Conservation (phyloP, 2,888 invertebrate genomes). For the Melanostoma mellinum region DNA sequence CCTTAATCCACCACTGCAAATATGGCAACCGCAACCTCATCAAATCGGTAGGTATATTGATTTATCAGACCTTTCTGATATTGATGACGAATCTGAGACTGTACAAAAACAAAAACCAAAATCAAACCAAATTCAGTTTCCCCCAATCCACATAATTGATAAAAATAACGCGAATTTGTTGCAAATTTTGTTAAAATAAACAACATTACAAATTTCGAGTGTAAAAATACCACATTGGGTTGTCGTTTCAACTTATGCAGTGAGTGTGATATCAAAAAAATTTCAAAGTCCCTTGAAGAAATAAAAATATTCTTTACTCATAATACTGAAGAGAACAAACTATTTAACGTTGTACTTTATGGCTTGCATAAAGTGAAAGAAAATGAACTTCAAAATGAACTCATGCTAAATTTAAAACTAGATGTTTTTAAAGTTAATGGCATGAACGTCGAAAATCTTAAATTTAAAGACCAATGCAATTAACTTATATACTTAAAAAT, state of each 20-base stretch:
- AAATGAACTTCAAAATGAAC: background rate
- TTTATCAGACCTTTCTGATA: background rate
- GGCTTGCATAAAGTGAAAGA: slow-evolving; percentile 15
- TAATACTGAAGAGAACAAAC: slow-evolving; percentile 1
- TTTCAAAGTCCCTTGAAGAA: background rate
- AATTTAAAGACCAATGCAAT: slow-evolving; percentile 6
- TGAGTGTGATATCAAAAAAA: background rate
- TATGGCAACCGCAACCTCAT: background rate
- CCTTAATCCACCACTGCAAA: no score
- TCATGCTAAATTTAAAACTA: slow-evolving; percentile 1
- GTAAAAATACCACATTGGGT: slow-evolving; percentile 6
- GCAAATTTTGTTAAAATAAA: slow-evolving; percentile 1
- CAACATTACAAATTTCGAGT: slow-evolving; percentile 5
- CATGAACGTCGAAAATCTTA: slow-evolving; percentile 4
- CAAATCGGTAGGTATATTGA: background rate
- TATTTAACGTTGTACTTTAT: slow-evolving; percentile 9
- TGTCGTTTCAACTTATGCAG: slow-evolving; percentile 9
- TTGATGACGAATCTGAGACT: background rate
- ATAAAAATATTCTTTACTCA: background rate
- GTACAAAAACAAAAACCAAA: background rate
- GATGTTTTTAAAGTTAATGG: slow-evolving; percentile 4
- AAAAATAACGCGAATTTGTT: background rate
- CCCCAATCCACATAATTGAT: background rate
- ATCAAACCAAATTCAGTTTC: background rate
- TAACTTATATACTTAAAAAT: background rate